A percentile compares a stretch with the other conserved stretches of the same genome.
Evolutionary conservation across 2,797 vertebrate species (phyloP).

Genomic region (Pelobates cultripes): DNA sequence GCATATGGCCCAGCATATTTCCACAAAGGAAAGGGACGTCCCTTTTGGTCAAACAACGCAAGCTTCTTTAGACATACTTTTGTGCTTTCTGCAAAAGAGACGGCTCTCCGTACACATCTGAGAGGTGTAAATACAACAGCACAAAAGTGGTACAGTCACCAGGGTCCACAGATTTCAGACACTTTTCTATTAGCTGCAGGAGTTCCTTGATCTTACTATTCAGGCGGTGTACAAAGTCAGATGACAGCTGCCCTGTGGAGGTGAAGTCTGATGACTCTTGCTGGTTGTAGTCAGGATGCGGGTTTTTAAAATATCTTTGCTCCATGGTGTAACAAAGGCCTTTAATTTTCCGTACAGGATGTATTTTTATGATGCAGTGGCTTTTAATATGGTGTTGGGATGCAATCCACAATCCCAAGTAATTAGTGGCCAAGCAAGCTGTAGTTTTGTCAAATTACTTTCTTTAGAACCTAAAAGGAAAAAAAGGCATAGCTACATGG

Average conservation of each 20-base stretch:
- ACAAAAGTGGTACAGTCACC: slow-evolving; percentile 86
- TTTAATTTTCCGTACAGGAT: too few relatives aligned
- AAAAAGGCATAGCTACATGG: too few relatives aligned
- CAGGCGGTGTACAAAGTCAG: slow-evolving; percentile 83
- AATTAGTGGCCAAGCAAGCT: too few relatives aligned
- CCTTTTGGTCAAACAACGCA: slow-evolving; percentile 80
- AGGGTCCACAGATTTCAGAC: slow-evolving; percentile 85
- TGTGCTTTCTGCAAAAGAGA: slow-evolving; percentile 83
- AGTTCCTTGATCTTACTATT: slow-evolving; percentile 86
- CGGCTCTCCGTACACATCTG: slow-evolving; percentile 80
- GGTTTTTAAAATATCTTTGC: slow-evolving; percentile 84
- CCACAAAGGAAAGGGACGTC: slow-evolving; percentile 93
- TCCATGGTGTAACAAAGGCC: slow-evolving; percentile 76
- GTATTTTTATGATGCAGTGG: too few relatives aligned
- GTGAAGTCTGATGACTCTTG: slow-evolving; percentile 80
- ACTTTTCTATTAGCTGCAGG: slow-evolving; percentile 88
- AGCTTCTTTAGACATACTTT: slow-evolving; percentile 79
- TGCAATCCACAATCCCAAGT: too few relatives aligned
- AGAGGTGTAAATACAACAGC: slow-evolving; percentile 90
- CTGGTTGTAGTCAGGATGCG: slow-evolving; percentile 83
- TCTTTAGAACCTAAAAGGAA: too few relatives aligned
- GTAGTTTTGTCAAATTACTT: too few relatives aligned
- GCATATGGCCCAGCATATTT: slow-evolving; percentile 88
- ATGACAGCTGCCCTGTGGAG: slow-evolving; percentile 79
- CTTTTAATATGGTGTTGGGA: too few relatives aligned